Evolutionary conservation across 2,113 vertebrate genomes (phyloP), one percentile per base, ranked within the genome.

Genomic region (human): DNA sequence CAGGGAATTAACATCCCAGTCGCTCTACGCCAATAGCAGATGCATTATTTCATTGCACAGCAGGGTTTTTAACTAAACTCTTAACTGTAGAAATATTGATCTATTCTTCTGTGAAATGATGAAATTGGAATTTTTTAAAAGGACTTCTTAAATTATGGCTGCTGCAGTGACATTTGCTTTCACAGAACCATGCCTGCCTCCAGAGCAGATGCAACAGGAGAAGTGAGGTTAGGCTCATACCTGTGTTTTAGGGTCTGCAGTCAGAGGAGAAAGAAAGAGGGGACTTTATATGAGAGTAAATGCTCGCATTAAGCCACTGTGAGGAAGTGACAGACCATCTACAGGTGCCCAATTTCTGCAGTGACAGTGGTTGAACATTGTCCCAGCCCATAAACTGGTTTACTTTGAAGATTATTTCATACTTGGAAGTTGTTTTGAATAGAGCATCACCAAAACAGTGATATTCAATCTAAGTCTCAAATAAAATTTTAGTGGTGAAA

Each of bases 1-100:
- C 98, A 98, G 98, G 98, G 98, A 98, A 99, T 99, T 99, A 99
- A 98, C 98, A 99, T 98, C 96, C 97, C 97, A 97, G 98, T 95
- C 96, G 95, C 97, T 98, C 97, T 97, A 97, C 97, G 96, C 97
- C 98, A 98, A 97, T 94, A 96, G 87, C 98, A 98, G 97, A 98
- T 88, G 96, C 78, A 98, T 97, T 97, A 98, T 98, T 98, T 98
- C 97, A 98, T 93, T 97, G 98, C 98, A 98, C 97, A 98, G 98
- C 97, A 97, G 97, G 97, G 97, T 98, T 98, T 98, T 98, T 98
- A 98, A 98, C 97, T 98, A 98, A 98, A 78, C 96, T 97, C 97
- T 98, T 98, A 98, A 98, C 97, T 98, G 96, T 98, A 97, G 92
- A 98, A 98, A 98, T 98, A 98, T 98, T 96, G 97, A 98, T 98